A percentile compares a stretch with the other conserved stretches of the same genome.
Conservation (phyloP, 2,113 vertebrate species). For the Sorex araneus region DNA sequence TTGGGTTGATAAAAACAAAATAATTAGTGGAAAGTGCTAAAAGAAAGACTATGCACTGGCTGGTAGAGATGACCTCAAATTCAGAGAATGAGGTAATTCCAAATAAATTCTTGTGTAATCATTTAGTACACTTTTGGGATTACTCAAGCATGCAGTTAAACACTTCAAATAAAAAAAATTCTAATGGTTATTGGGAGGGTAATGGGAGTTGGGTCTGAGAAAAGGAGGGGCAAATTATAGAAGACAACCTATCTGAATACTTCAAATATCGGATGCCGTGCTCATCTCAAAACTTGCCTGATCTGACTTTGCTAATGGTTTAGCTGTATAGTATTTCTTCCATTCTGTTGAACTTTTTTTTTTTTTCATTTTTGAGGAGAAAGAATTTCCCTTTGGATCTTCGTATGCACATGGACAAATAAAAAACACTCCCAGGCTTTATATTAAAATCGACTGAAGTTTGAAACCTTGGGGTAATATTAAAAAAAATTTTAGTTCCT, state of each 20-base stretch:
- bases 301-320: not conserved
- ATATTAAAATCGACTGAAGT: slow-evolving; percentile 23
- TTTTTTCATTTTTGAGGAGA: not conserved
- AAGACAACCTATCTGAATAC: not conserved
- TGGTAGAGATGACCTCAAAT: slow-evolving; percentile 33
- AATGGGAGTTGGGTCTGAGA: not conserved
- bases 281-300: not conserved
- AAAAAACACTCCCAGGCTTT: slow-evolving; percentile 17
- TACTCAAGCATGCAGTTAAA: slow-evolving; percentile 54
- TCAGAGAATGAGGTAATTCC: slow-evolving; percentile 57
- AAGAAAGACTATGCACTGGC: slow-evolving; percentile 25
- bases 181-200: not conserved
- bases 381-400: not conserved
- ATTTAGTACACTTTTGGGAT: slow-evolving; percentile 68
- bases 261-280: not conserved
- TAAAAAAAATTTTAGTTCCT: too few relatives aligned
- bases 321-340: not conserved
- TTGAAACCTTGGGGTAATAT: not conserved
- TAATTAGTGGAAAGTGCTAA: slow-evolving; percentile 49
- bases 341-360: too few relatives aligned
- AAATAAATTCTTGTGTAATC: slow-evolving; percentile 59
- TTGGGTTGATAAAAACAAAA: slow-evolving; percentile 24
- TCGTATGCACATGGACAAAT: not conserved
- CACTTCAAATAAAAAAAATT: slow-evolving; percentile 59
- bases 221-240: slow-evolving; percentile 27